phyloP scores from a whole-genome alignment of 2,113 vertebrate genomes.

The Eretmochelys imbricata region DNA sequence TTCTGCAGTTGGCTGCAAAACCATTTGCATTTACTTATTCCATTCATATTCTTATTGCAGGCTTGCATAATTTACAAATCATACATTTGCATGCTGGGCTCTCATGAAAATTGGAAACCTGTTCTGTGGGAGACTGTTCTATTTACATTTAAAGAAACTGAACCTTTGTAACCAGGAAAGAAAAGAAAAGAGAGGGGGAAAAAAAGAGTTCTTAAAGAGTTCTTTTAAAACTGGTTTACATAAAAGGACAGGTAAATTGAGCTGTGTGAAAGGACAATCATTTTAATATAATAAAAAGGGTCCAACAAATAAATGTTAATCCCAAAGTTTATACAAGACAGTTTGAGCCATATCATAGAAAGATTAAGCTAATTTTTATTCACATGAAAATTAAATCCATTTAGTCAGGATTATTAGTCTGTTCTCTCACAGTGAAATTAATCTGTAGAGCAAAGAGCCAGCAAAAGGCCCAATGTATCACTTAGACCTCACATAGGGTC shows the following conservation, averaged over 20 bases:
- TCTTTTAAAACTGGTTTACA: slow-evolving; percentile 7
- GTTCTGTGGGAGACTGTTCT: not conserved
- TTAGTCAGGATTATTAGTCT: not conserved
- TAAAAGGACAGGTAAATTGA: not conserved
- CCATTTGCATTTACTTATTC: not conserved
- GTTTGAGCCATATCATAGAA: not conserved
- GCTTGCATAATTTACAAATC: not conserved
- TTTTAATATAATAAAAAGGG: not conserved
- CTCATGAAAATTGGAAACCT: not conserved
- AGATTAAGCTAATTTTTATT: not conserved
- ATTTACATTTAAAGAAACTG: not conserved
- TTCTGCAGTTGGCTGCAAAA: not conserved
- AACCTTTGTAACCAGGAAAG: not conserved
- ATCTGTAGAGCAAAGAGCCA: not conserved
- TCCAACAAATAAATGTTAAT: not conserved
- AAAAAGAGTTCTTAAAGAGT: not conserved
- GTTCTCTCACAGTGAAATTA: not conserved
- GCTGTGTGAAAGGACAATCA: not conserved
- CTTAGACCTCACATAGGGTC: not conserved
- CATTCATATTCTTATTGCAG: not conserved
- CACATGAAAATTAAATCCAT: not conserved
- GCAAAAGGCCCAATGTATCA: not conserved
- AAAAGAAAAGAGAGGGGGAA: not conserved
- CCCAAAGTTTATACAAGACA: not conserved
- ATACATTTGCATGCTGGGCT: not conserved